These are phyloP conservation scores for Poeciliopsis gracilis DNA, from an alignment of 2,797 vertebrate genomes.

Conservation along the genomic window DNA sequence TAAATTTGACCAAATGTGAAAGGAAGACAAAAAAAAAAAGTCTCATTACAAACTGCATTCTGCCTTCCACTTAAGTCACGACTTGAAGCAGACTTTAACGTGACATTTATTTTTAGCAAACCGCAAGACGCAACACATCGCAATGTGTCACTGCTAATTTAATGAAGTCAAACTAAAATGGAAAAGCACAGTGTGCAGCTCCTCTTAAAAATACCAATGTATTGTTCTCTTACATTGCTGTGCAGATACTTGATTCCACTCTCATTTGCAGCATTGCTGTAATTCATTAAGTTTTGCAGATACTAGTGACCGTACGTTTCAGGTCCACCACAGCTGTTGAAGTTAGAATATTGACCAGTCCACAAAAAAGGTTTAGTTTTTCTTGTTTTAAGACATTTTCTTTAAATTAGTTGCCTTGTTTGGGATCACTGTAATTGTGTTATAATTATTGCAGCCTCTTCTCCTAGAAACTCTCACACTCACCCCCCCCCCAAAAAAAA, in stretches of 20 bases:
- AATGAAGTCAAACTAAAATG: not conserved
- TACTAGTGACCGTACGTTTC: not conserved
- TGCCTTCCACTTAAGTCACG: not conserved
- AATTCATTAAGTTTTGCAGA: not conserved
- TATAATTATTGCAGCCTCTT: not conserved
- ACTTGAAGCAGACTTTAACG: not conserved
- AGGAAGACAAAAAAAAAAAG: not conserved
- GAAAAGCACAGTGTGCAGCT: not conserved
- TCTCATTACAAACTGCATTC: not conserved
- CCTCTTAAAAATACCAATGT: not conserved
- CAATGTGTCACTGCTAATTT: not conserved
- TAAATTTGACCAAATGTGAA: not conserved
- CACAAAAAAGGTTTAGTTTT: not conserved
- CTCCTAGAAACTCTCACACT: not conserved
- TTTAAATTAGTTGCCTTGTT: not conserved
- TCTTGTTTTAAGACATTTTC: not conserved
- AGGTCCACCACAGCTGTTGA: not conserved
- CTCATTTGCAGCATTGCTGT: not conserved
- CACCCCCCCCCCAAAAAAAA: not conserved
- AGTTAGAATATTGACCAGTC: not conserved
- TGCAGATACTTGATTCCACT: not conserved
- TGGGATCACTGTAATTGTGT: not conserved
- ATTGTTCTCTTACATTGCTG: not conserved
- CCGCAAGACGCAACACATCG: not conserved
- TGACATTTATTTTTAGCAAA: not conserved